Evolutionary conservation across 1,140 invertebrate species (phyloP), one percentile per base, ranked within the genome.

Genomic region (Nomia melanderi): DNA sequence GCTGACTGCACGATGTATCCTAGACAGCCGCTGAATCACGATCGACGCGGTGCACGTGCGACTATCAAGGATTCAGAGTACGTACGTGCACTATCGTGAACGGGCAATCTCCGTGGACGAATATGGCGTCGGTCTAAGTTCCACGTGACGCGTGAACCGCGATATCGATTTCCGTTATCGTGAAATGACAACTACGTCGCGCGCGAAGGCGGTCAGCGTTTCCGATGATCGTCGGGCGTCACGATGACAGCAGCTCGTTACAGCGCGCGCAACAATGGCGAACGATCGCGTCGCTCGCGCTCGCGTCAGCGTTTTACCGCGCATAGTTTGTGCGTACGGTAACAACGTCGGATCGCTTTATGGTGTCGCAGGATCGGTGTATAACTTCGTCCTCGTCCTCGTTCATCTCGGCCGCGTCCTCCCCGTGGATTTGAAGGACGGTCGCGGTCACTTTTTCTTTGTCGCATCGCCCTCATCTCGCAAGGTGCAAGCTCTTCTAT

Each of bases 391-490:
- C 3, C 20, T 47, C 44, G 44, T 20, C 17, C 20, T 63, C 39
- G 57, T 65, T 76, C 62, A 59, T 36, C 53, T 47, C 47, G 63
- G 20, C 44, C 60, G 31, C 6, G 20, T 39, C 23, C 17, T 27
- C 53, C 56, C 50, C 76, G 64, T 65, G 65, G 69, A 75, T 72
- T 54, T 74, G 76, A 85, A 84, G 83, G 83, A 85, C 83, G 83
- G 79, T 85, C 83, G 83, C 74, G 78, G 36, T 81, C 73, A 84
- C 87, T 87, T 89, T 89, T n/a, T n/a, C n/a, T n/a, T 88, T n/a
- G 84, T 90, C 89, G 88, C 88, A 87, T 90, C 84, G 88, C 84
- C 77, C 86, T 82, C 69, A 20, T 77, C 64, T 70, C 27, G 59
- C 67, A 75, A 78, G 71, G 71, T 83, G 87, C 87, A 88, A 87